phyloP scores from a whole-genome alignment of 2,113 vertebrate genomes.

The Enhydra lutris region DNA sequence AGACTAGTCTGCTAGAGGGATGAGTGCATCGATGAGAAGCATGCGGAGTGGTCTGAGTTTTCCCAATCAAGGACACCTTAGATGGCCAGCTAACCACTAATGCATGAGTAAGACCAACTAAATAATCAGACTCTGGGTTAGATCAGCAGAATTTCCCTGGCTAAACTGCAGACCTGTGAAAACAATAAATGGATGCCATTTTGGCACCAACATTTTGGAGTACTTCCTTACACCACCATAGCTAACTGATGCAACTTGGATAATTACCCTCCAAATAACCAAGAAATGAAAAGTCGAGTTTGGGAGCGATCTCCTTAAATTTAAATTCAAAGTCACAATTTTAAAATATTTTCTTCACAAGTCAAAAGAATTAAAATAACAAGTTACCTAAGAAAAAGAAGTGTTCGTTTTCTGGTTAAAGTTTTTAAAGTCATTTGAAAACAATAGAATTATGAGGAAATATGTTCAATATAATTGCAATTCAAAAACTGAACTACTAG shows the following conservation, averaged over 20 bases:
- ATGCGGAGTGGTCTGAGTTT: background rate
- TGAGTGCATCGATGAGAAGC: background rate
- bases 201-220: background rate
- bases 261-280: background rate
- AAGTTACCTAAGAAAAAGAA: background rate
- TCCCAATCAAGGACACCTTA: background rate
- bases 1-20: background rate
- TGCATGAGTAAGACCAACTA: background rate
- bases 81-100: background rate
- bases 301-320: background rate
- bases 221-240: background rate
- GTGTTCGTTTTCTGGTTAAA: background rate
- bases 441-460: background rate
- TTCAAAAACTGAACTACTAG: background rate
- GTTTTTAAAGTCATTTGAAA: constrained; percentile 25
- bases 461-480: background rate
- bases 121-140: background rate
- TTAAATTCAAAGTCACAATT: constrained; percentile 10
- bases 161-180: background rate
- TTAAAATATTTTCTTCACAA: background rate
- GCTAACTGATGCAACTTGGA: background rate
- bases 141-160: background rate
- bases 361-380: background rate
- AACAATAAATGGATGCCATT: background rate
- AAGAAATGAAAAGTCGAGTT: background rate